Conservation (phyloP, 2,797 vertebrate species). For the Lepilemur ruficaudatus region DNA sequence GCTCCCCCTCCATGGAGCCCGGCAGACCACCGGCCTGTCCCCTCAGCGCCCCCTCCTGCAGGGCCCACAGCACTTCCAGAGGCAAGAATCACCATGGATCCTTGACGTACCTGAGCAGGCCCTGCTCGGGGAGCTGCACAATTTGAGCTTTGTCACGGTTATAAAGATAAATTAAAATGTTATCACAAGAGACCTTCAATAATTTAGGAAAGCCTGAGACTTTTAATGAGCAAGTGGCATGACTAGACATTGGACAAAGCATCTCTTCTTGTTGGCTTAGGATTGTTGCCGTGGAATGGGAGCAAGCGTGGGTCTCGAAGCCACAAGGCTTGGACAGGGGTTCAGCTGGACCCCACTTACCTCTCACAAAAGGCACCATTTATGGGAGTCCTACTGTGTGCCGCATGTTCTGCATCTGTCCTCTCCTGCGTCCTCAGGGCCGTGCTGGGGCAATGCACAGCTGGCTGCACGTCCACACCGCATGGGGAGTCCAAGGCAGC, state of each 20-base stretch:
- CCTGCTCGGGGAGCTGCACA: rapidly evolving
- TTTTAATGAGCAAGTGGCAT: neutral
- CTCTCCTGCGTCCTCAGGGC: rapidly evolving
- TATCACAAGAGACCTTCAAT: neutral
- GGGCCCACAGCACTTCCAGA: rapidly evolving
- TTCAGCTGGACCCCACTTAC: no score
- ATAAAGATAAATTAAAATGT: neutral
- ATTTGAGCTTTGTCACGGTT: neutral
- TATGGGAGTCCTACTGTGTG: neutral
- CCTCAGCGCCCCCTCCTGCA: no score
- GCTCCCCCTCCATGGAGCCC: neutral
- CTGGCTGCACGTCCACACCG: rapidly evolving
- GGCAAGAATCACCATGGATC: neutral
- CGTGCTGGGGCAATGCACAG: neutral
- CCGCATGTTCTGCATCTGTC: neutral
- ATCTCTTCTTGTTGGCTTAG: neutral
- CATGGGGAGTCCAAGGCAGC: no score
- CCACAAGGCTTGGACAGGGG: neutral
- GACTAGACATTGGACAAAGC: neutral
- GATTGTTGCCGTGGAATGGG: rapidly evolving
- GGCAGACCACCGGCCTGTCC: neutral
- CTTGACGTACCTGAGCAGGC: neutral
- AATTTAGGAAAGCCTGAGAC: neutral
- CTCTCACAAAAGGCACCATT: neutral
- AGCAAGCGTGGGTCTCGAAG: neutral